Evolutionary conservation across 2,888 invertebrate species (phyloP), one percentile per base, ranked within the genome.

Genomic region (Lamellibrachia columna): DNA sequence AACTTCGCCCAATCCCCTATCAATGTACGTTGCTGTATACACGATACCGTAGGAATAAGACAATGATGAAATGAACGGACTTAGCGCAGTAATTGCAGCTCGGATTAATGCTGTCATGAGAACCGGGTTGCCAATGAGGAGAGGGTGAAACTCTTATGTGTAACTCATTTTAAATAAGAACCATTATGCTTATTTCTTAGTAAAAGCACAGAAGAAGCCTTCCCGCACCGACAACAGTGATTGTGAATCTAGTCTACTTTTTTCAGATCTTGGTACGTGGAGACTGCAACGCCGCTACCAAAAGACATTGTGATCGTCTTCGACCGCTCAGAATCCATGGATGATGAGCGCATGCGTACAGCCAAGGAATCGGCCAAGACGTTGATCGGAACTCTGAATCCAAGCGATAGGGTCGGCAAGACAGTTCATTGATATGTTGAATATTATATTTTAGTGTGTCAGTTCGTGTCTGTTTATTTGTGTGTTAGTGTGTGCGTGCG

Each of bases 351-450:
- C 15, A 11, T 75, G 75, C 75, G 75, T 3, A 75, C 75, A 75
- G 75, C 75, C 22, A 15, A 75, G 22, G 75, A 75, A 75, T 15
- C 75, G 6, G 75, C 75, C 22, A 75, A 75, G 22, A 75, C 75
- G 75, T 75, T 75, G 75, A 75, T 75, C 22, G 75, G 75, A 75
- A 75, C 75, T 75, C 22, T 75, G 75, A 75, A 75, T 75, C 75
- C 75, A 75, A 75, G 75, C 75, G 75, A 75, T 22, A 75, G 75
- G 75, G 75, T 75, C 75, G n/a, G 75, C 75, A 22, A 75, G 6
- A 75, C 75, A 75, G 75, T 75, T 75, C 75, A 75, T 22, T 15
- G 15, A 15, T 22, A 6, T 15, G 75, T 58, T 75, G 22, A 75
- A 22, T 4, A 22, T 75, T 22, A 40, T 40, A 40, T 40, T 40